Base-by-base conservation (phyloP, 1,140 invertebrate species). In the Micrasema minimum region DNA sequence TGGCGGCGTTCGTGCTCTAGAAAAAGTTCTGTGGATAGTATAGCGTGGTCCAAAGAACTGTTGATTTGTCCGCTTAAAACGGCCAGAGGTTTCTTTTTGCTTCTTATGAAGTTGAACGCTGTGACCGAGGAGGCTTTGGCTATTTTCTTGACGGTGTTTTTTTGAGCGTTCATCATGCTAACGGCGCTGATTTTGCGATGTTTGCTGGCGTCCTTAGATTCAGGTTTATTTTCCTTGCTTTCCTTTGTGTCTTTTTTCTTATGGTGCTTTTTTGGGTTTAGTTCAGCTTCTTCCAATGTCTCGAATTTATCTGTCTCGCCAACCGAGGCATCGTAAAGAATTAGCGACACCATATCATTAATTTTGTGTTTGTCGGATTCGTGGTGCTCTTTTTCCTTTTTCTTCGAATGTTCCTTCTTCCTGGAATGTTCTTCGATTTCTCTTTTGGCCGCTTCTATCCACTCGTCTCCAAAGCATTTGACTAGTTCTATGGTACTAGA, bases 401-500 rank as follows among this genome's bases (percentile, higher is more conserved):
- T 75, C 20, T 51, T 66, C n/a, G 37, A 23, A 35, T 45, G 69
- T n/a, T 75, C 73, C 37, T 65, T 69, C 67, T 84, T 85, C 67
- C 81, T 83, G 64, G 72, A 78, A 75, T 81, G 78, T 71, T 82
- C 83, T n/a, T 83, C 82, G 20, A 79, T 50, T 51, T 83, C 81
- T 71, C 78, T 80, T 59, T 80, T 83, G 2, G 75, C 77, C 20
- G 80, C 75, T 23, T 83, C 83, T 31, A 85, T 80, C 79, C 80
- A 83, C 62, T 85, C 83, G 55, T 85, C 83, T 4, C 82, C 80
- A 3, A 84, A 72, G 57, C 71, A 83, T 75, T 79, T 82, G 20
- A 84, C 82, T 12, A 85, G 80, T 77, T 85, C 83, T 87, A 86
- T 93, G 89, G 65, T 91, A 85, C 80, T 96, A 88, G 71, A 92